Conservation (phyloP, 2,888 invertebrate species). For the Amphipoea oculea region DNA sequence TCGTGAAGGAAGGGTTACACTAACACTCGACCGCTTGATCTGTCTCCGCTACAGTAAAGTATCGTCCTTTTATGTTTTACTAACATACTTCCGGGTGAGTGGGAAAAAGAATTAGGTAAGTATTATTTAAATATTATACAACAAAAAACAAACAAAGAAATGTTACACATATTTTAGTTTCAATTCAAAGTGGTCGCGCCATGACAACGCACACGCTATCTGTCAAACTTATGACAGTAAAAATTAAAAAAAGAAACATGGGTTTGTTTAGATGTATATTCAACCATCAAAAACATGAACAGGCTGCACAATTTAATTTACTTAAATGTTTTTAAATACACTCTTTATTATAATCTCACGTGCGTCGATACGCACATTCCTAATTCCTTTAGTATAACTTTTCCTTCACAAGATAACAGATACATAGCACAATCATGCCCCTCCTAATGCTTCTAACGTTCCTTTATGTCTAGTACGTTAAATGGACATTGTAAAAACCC, state of each 20-base stretch:
- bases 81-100: conserved; percentile 74
- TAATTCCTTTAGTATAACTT: conserved; percentile 71
- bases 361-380: conserved; percentile 32
- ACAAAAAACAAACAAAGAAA: conserved; percentile 3
- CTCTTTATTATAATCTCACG: conserved; percentile 30
- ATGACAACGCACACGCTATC: conserved; percentile 20
- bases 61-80: conserved; percentile 73
- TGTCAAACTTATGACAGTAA: conserved; percentile 10
- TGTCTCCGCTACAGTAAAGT: conserved; percentile 69
- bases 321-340: conserved; percentile 35
- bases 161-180: conserved; percentile 29
- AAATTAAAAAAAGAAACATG: conserved; percentile 16
- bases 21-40: conserved; percentile 73
- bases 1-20: conserved; percentile 84
- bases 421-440: conserved; percentile 87
- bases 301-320: conserved; percentile 50
- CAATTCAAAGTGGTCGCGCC: conserved; percentile 20
- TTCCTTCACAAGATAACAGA: conserved; percentile 83
- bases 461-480: conserved; percentile 57
- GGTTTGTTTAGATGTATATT: conserved; percentile 2
- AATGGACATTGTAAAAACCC: conserved; percentile 63
- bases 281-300: conserved; percentile 12
- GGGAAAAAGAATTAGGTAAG: conserved; percentile 65
- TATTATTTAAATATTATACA: conserved; percentile 27
- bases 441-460: conserved; percentile 82